Conservation (phyloP, 1,140 invertebrate genomes). For the Drosophila lacertosa region DNA sequence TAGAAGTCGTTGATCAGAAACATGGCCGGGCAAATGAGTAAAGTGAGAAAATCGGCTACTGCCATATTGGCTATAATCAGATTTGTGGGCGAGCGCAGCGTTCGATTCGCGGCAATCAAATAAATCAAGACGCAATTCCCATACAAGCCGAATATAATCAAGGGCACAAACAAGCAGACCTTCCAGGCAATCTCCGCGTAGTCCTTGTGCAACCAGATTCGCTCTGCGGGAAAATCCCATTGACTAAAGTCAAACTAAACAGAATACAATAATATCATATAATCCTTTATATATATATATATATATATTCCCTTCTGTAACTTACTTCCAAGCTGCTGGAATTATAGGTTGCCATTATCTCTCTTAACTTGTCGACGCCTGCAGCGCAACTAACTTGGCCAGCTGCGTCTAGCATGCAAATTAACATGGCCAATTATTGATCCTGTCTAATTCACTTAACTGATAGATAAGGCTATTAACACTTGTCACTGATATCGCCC, state of each 20-base stretch:
- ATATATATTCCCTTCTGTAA: no score
- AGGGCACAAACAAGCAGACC: conserved; percentile 85
- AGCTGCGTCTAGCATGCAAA: conserved; percentile 25
- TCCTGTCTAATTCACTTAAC: conserved; percentile 57
- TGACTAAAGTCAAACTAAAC: conserved; percentile 70
- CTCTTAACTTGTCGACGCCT: conserved; percentile 14
- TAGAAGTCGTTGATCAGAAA: conserved; percentile 89
- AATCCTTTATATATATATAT: neutral
- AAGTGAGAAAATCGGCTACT: conserved; percentile 89
- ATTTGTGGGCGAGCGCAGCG: conserved; percentile 91
- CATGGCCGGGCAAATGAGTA: conserved; percentile 90
- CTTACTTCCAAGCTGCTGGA: conserved; percentile 36
- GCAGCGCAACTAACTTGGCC: conserved; percentile 36
- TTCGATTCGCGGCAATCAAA: conserved; percentile 88
- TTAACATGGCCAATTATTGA: conserved; percentile 60
- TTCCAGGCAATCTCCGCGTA: conserved; percentile 87
- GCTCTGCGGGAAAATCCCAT: conserved; percentile 75
- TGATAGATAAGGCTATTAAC: conserved; percentile 72
- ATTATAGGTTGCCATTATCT: conserved; percentile 39
- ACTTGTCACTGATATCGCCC: conserved; percentile 67
- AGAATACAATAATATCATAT: neutral
- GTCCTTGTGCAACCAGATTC: conserved; percentile 87
- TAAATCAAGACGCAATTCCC: conserved; percentile 90
- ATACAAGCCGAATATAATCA: conserved; percentile 88
- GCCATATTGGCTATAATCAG: conserved; percentile 92